phyloP scores from a whole-genome alignment of 2,888 invertebrate species.

The Xestoiulus laeticollis region DNA sequence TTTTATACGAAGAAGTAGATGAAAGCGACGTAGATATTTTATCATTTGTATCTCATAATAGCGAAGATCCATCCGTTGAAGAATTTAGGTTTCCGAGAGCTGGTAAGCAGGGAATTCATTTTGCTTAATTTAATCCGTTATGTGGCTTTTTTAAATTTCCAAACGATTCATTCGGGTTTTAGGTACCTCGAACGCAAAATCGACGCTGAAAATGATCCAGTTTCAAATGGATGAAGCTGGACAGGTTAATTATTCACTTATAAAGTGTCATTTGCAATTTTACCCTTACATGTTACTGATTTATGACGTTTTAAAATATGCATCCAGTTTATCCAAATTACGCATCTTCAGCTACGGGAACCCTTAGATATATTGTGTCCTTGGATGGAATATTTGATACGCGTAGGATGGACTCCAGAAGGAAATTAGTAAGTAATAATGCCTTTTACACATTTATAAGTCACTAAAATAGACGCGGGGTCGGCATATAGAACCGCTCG shows the following conservation, averaged over 20 bases:
- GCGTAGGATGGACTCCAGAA: slow-evolving; percentile 95
- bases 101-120: slow-evolving; percentile 59
- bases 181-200: slow-evolving; percentile 90
- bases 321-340: slow-evolving; percentile 70
- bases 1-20: slow-evolving; percentile 70
- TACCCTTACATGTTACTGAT: too few species aligned
- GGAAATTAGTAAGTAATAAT: slow-evolving; percentile 78
- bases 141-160: not conserved
- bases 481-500: too few species aligned
- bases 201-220: slow-evolving; percentile 79
- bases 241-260: slow-evolving; percentile 54
- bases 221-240: slow-evolving; percentile 67
- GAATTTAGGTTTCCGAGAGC: slow-evolving; percentile 71
- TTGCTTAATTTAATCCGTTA: not conserved
- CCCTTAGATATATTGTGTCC: slow-evolving; percentile 84
- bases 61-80: slow-evolving; percentile 80
- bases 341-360: slow-evolving; percentile 78
- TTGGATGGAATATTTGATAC: slow-evolving; percentile 93
- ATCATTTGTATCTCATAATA: slow-evolving; percentile 84
- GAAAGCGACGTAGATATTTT: slow-evolving; percentile 86
- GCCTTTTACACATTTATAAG: slow-evolving; percentile 12
- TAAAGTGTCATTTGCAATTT: too few species aligned
- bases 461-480: not conserved
- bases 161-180: slow-evolving; percentile 47
- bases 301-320: not conserved